Conservation (phyloP, 2,797 vertebrate species). For the Astyanax mexicanus region DNA sequence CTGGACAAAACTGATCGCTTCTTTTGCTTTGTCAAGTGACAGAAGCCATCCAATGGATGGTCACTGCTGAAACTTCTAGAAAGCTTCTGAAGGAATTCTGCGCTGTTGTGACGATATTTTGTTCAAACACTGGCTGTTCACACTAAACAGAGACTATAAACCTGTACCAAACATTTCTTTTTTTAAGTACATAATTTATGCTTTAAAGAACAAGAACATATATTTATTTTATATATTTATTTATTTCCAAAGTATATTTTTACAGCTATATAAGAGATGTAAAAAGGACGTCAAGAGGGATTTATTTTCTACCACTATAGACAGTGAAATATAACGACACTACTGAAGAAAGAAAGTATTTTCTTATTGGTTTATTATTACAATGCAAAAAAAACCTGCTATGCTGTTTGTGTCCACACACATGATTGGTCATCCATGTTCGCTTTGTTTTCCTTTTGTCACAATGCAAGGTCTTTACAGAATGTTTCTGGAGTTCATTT, state of each 20-base stretch:
- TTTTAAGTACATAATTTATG: slow-evolving; percentile 90
- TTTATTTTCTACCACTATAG: slow-evolving; percentile 57
- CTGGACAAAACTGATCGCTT: background rate
- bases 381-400: too few species aligned
- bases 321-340: slow-evolving; percentile 26
- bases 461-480: slow-evolving; percentile 46
- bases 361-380: slow-evolving; percentile 41
- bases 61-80: slow-evolving; percentile 55
- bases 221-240: slow-evolving; percentile 99
- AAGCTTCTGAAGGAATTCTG: slow-evolving; percentile 70
- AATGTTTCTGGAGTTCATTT: slow-evolving; percentile 51
- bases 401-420: slow-evolving; percentile 6
- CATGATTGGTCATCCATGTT: slow-evolving; percentile 7
- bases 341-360: slow-evolving; percentile 56
- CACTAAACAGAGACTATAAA: slow-evolving; percentile 68
- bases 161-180: slow-evolving; percentile 70
- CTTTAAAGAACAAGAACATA: slow-evolving; percentile 87
- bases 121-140: slow-evolving; percentile 60
- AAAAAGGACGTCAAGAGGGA: slow-evolving; percentile 56
- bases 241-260: slow-evolving; percentile 99
- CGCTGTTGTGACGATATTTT: slow-evolving; percentile 56
- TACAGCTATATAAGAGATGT: slow-evolving; percentile 89
- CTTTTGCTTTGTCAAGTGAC: too few species aligned
- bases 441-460: slow-evolving; percentile 49
- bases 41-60: too few species aligned